Evolutionary conservation across 2,888 invertebrate genomes (phyloP).

Genomic region (Dyspetes luteomarginatus): DNA sequence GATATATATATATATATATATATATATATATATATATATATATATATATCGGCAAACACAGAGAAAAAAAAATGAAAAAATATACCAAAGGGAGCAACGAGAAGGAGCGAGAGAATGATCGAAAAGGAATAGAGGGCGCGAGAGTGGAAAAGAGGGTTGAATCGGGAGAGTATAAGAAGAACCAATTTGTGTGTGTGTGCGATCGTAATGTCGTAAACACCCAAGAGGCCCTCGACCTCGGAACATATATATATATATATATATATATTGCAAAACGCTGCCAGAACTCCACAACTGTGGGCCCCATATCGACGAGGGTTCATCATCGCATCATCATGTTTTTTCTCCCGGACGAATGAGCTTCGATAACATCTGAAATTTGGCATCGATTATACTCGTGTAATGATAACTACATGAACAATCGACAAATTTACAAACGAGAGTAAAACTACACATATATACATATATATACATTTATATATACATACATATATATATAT

Average conservation of each 20-base stretch:
- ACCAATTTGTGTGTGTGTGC: slow-evolving; percentile 19
- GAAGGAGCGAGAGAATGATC: slow-evolving; percentile 22
- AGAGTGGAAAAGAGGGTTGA: slow-evolving; percentile 5
- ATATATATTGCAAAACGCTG: neutral
- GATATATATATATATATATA: too few species aligned
- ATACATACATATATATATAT: too few species aligned
- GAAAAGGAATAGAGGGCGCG: slow-evolving; percentile 36
- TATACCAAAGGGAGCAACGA: slow-evolving; percentile 17
- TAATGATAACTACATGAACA: slow-evolving; percentile 1
- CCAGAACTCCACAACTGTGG: neutral
- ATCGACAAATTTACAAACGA: slow-evolving; percentile 6
- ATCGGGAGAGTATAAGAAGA: slow-evolving; percentile 1
- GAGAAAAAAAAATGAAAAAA: slow-evolving; percentile 18
- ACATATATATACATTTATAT: too few species aligned
- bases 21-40: neutral
- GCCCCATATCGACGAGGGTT: slow-evolving; percentile 14
- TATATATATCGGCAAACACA: slow-evolving; percentile 20
- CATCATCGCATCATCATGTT: slow-evolving; percentile 15
- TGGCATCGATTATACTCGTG: slow-evolving; percentile 12
- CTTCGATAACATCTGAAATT: slow-evolving; percentile 10
- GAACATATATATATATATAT: neutral
- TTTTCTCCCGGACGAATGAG: neutral
- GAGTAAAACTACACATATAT: neutral
- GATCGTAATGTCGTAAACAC: slow-evolving; percentile 64
- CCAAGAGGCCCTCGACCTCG: slow-evolving; percentile 67